Conservation (phyloP, 2,888 invertebrate species). For the Parnassius orleans region DNA sequence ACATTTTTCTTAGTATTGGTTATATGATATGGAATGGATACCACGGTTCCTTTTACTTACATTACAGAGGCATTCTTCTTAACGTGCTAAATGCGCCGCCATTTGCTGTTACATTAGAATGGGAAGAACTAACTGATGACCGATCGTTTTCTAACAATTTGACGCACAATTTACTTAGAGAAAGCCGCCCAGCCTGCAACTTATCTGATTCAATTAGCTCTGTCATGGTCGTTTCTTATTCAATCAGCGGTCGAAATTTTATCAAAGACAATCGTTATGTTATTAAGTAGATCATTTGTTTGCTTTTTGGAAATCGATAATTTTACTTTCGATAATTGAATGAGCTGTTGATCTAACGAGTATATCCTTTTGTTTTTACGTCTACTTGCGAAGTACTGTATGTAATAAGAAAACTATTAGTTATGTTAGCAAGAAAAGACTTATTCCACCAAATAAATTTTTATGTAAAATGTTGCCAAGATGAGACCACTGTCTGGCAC, state of each 20-base stretch:
- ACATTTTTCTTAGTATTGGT: no score
- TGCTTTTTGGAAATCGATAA: not conserved
- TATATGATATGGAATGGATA: no score
- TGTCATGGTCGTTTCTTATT: slow-evolving; percentile 9
- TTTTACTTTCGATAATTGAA: slow-evolving; percentile 11
- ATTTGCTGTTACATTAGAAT: not conserved
- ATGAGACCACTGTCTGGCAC: no score
- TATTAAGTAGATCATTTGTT: not conserved
- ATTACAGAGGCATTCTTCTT: no score
- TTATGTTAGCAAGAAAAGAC: no score
- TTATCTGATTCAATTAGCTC: slow-evolving; percentile 25
- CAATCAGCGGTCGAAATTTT: slow-evolving; percentile 11
- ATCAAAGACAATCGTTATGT: slow-evolving; percentile 10
- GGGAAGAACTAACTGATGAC: slow-evolving; percentile 9
- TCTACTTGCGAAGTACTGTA: no score
- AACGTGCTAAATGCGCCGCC: no score
- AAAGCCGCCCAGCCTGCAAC: slow-evolving; percentile 17
- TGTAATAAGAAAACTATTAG: no score
- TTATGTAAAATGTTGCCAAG: no score
- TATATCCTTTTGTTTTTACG: no score
- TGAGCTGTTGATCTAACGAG: not conserved
- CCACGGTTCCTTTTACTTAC: no score
- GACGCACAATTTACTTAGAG: slow-evolving; percentile 25
- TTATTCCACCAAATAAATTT: no score
- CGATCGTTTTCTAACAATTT: slow-evolving; percentile 24